Evolutionary conservation across 2,113 vertebrate species (phyloP).

Genomic region (Xenus cinereus): DNA sequence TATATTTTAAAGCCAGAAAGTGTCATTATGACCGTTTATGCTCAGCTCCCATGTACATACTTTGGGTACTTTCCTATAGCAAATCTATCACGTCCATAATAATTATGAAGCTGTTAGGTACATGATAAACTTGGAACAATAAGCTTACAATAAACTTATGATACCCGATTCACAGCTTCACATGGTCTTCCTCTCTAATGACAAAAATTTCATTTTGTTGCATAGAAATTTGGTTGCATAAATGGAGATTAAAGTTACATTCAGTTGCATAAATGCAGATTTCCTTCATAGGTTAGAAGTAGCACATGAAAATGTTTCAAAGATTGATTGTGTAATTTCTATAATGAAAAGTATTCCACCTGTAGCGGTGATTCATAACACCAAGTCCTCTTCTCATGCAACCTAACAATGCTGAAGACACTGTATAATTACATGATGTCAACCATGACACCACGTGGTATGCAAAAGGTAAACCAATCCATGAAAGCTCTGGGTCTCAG

Average conservation of each 20-base stretch:
- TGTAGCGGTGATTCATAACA: background rate
- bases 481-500: background rate
- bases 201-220: background rate
- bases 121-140: background rate
- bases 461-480: background rate
- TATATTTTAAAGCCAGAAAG: background rate
- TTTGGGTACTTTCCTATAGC: background rate
- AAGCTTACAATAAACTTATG: background rate
- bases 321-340: background rate
- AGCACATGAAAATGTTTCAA: background rate
- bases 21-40: background rate
- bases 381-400: background rate
- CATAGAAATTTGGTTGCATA: background rate
- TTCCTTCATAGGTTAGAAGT: background rate
- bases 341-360: background rate
- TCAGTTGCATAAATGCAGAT: background rate
- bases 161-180: background rate
- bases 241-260: background rate
- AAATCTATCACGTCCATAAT: background rate
- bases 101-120: background rate
- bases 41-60: background rate
- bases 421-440: background rate
- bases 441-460: background rate
- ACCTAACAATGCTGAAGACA: background rate
- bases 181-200: background rate